Percentiles rank a stretch among this genome's conserved stretches.
phyloP scores from a whole-genome alignment of 64 coral and sea anemone genomes.

The Catalaphyllia jardinei region DNA sequence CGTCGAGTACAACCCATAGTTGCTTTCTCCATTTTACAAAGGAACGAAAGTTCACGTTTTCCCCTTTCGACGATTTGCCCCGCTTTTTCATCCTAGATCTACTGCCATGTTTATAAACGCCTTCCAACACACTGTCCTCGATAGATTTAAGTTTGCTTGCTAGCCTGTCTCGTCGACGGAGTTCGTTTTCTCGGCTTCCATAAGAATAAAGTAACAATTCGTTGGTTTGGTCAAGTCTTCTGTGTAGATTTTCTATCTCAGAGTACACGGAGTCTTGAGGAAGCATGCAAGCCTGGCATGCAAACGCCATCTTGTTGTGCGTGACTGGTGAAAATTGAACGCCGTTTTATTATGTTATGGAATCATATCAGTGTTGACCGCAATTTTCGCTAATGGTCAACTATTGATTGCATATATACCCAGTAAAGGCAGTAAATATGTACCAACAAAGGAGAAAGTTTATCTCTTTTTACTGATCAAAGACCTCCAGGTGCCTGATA shows the following conservation, averaged over 20 bases:
- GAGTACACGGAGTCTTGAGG: not conserved
- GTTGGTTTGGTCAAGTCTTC: constrained; percentile 32
- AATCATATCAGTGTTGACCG: not conserved
- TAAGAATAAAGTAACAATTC: not conserved
- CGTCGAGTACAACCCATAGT: constrained; percentile 6
- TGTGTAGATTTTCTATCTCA: constrained; percentile 32
- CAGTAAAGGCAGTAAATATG: not conserved
- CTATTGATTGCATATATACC: not conserved
- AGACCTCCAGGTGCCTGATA: not conserved
- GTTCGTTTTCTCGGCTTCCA: not conserved
- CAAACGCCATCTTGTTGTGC: not conserved
- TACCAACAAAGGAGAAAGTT: not conserved
- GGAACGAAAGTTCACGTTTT: constrained; percentile 17
- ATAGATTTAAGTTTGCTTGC: not conserved
- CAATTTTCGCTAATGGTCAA: not conserved
- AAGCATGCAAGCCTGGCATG: not conserved
- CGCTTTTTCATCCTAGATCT: not conserved
- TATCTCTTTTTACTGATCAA: not conserved
- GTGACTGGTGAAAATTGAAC: not conserved
- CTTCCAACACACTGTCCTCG: not conserved
- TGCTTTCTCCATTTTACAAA: constrained; percentile 31
- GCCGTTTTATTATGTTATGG: too few relatives aligned
- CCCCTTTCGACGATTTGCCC: not conserved
- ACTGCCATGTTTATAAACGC: not conserved
- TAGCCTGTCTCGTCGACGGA: not conserved